phyloP scores from a whole-genome alignment of 2,113 vertebrate genomes.

The Epinephelus fuscoguttatus region DNA sequence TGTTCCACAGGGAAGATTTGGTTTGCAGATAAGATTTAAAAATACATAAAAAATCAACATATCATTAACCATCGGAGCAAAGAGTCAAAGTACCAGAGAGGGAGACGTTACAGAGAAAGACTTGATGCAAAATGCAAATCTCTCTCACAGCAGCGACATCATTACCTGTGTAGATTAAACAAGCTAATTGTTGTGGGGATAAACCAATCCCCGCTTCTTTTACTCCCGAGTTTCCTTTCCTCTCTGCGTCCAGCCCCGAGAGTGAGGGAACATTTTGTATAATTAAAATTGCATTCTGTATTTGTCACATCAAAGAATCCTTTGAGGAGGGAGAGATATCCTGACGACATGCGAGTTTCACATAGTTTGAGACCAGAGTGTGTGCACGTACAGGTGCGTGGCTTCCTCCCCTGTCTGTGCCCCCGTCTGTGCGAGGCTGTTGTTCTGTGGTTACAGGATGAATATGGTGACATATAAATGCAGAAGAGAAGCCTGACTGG shows the following conservation, averaged over 20 bases:
- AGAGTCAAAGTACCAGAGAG: background rate
- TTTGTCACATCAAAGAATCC: slow-evolving; percentile 6
- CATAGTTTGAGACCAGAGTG: background rate
- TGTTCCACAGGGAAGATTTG: too few relatives aligned
- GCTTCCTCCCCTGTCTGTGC: background rate
- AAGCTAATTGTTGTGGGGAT: slow-evolving; percentile 43
- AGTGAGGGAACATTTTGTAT: background rate
- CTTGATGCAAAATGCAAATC: slow-evolving; percentile 13
- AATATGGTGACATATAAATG: slow-evolving; percentile 50
- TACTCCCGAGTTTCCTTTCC: background rate
- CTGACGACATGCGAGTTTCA: background rate
- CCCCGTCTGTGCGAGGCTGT: background rate
- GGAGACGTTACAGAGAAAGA: background rate
- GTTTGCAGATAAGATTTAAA: background rate
- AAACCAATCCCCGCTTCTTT: slow-evolving; percentile 38
- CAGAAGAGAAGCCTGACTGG: slow-evolving; percentile 31
- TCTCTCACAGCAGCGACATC: slow-evolving; percentile 10
- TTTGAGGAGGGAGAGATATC: background rate
- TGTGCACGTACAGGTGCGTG: background rate
- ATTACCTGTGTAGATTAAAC: slow-evolving; percentile 34
- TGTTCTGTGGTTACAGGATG: slow-evolving; percentile 50
- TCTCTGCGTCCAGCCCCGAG: background rate
- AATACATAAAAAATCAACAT: background rate
- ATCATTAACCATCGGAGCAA: background rate
- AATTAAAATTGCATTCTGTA: slow-evolving; percentile 3